These are phyloP conservation scores for Leptonema lineaticorne DNA, from an alignment of 1,140 invertebrate genomes.

Conservation along the genomic window DNA sequence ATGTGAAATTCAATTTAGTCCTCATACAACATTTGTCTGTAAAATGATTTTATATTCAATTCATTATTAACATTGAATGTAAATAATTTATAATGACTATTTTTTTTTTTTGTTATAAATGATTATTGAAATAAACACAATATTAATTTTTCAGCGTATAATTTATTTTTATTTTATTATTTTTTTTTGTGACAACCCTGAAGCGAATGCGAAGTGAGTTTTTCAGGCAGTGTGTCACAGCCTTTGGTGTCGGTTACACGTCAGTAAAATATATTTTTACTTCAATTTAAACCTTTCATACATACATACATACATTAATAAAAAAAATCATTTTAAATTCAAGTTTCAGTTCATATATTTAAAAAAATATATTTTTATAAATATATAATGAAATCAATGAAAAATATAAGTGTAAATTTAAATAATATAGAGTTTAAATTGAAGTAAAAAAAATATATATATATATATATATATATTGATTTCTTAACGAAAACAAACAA, in stretches of 20 bases:
- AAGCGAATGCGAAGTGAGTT: not conserved
- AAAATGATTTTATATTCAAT: not conserved
- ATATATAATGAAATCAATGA: too few species aligned
- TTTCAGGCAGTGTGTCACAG: not conserved
- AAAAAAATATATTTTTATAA: too few species aligned
- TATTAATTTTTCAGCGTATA: not conserved
- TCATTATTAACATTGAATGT: not conserved
- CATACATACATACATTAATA: too few species aligned
- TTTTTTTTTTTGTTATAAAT: slow-evolving; percentile 2
- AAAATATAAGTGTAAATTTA: too few species aligned
- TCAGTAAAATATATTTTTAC: too few species aligned
- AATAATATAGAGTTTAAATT: too few species aligned
- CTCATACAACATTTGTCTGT: not conserved
- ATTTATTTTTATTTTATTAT: not conserved
- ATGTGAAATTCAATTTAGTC: not conserved
- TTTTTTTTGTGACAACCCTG: not conserved
- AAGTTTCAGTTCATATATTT: too few species aligned
- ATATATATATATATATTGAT: too few species aligned
- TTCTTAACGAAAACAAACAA: too few species aligned
- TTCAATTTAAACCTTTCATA: too few species aligned
- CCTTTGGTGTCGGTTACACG: not conserved
- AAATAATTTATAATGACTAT: slow-evolving; percentile 3
- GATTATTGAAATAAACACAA: not conserved
- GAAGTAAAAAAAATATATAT: too few species aligned
- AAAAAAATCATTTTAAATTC: too few species aligned